A percentile compares a stretch with the other conserved stretches of the same genome.
Conservation (phyloP, 1,140 invertebrate genomes). For the Bradysia coprophila region DNA sequence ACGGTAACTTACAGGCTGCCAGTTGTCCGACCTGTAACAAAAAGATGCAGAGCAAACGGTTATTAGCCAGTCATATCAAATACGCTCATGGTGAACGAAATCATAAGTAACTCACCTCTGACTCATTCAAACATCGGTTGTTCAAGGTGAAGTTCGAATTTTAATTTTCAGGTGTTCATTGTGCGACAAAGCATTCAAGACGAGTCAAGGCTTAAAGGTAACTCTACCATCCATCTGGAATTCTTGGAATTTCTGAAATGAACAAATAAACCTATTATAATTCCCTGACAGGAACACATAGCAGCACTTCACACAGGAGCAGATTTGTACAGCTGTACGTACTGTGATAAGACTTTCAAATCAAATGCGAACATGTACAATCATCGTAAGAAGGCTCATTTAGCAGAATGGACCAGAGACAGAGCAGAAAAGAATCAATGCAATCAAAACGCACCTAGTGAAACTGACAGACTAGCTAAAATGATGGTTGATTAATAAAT, state of each 20-base stretch:
- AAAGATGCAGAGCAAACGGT: not conserved
- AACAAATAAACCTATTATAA: not conserved
- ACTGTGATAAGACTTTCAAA: slow-evolving; percentile 17
- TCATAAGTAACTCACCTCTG: too few species aligned
- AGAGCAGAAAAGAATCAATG: too few species aligned
- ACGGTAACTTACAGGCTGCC: too few species aligned
- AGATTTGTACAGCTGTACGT: slow-evolving; percentile 15
- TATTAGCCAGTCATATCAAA: not conserved
- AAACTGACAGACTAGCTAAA: too few species aligned
- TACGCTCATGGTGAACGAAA: too few species aligned
- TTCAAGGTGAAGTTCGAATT: too few species aligned
- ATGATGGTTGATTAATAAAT: too few species aligned
- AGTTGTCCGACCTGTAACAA: not conserved
- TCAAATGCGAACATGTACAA: slow-evolving; percentile 21
- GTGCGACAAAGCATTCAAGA: slow-evolving; percentile 18
- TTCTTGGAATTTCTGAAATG: too few species aligned
- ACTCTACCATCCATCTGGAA: not conserved
- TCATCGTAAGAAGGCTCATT: slow-evolving; percentile 20
- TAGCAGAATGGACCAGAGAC: too few species aligned
- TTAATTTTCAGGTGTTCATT: slow-evolving; percentile 13
- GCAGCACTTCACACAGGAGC: slow-evolving; percentile 17
- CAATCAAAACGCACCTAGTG: too few species aligned
- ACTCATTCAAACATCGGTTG: too few species aligned
- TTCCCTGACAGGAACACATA: slow-evolving; percentile 17
- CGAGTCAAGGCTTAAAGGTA: slow-evolving; percentile 10